Evolutionary conservation across 2,888 invertebrate genomes (phyloP).

Genomic region (Patella caerulea): DNA sequence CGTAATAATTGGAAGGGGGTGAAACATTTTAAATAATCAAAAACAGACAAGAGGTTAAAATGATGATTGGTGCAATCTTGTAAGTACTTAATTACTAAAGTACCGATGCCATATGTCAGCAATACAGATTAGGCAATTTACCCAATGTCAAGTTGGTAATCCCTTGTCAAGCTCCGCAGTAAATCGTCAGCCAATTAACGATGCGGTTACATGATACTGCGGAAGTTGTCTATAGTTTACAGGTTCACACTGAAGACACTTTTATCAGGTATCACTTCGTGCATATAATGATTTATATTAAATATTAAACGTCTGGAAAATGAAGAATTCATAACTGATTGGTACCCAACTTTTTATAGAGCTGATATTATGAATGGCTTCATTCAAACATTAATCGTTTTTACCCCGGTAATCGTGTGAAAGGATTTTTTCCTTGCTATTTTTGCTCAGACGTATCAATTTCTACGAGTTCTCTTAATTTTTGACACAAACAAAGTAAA

Average conservation of each 20-base stretch:
- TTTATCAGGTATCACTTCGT: neutral
- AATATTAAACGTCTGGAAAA: neutral
- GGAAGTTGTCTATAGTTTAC: slow-evolving; percentile 5
- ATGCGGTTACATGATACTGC: neutral
- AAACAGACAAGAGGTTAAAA: too few relatives aligned
- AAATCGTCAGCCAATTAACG: slow-evolving; percentile 8
- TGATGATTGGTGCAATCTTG: too few relatives aligned
- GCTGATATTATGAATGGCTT: too few relatives aligned
- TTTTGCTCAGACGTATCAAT: too few relatives aligned
- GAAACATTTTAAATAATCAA: too few relatives aligned
- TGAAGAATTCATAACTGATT: neutral
- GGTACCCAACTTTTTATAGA: neutral
- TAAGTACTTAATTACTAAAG: too few relatives aligned
- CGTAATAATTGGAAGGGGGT: too few relatives aligned
- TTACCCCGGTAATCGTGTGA: too few relatives aligned
- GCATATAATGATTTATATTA: neutral
- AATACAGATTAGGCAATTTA: neutral
- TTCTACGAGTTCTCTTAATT: too few relatives aligned
- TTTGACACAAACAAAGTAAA: too few relatives aligned
- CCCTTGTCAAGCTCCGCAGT: neutral
- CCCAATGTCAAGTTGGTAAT: neutral
- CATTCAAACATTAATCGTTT: too few relatives aligned
- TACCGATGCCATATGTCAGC: neutral
- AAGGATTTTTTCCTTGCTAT: too few relatives aligned
- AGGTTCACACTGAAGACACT: neutral